phyloP scores from a whole-genome alignment of 1,140 invertebrate species.

The Brachionus koreanus region DNA sequence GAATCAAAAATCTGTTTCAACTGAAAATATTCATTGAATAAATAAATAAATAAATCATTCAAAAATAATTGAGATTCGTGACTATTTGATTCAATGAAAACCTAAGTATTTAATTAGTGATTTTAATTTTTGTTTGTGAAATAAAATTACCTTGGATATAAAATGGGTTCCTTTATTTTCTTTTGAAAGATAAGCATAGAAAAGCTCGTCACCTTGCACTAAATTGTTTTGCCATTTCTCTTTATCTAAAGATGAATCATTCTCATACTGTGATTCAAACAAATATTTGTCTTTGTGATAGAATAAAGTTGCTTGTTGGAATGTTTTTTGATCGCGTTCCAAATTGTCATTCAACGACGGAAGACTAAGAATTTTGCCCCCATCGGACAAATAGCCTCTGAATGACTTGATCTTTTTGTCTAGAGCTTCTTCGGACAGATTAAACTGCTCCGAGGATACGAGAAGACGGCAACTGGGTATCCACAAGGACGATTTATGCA shows the following conservation, averaged over 20 bases:
- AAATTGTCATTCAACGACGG: not conserved
- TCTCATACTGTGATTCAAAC: conserved; percentile 6
- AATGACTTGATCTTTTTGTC: not conserved
- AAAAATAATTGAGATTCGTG: not conserved
- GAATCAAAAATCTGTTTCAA: not conserved
- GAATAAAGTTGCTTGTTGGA: not conserved
- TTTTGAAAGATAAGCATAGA: not conserved
- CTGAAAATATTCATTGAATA: conserved; percentile 9
- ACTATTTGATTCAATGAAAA: not conserved
- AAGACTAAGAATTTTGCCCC: conserved; percentile 25
- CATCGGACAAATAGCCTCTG: not conserved
- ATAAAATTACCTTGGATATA: not conserved
- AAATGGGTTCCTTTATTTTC: not conserved
- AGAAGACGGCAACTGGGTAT: not conserved
- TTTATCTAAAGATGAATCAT: not conserved
- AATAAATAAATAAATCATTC: not conserved
- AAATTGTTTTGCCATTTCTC: not conserved
- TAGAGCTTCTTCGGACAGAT: not conserved
- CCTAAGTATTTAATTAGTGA: not conserved
- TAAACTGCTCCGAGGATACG: not conserved
- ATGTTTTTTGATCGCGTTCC: not conserved
- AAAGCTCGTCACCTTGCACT: not conserved
- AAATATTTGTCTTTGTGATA: not conserved
- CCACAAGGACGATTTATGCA: not conserved
- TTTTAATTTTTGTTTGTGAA: not conserved